Percentiles rank a stretch among this genome's conserved stretches.
These are phyloP conservation scores for Chymomyza caudatula DNA, from an alignment of 2,888 invertebrate species.

Conservation along the genomic window DNA sequence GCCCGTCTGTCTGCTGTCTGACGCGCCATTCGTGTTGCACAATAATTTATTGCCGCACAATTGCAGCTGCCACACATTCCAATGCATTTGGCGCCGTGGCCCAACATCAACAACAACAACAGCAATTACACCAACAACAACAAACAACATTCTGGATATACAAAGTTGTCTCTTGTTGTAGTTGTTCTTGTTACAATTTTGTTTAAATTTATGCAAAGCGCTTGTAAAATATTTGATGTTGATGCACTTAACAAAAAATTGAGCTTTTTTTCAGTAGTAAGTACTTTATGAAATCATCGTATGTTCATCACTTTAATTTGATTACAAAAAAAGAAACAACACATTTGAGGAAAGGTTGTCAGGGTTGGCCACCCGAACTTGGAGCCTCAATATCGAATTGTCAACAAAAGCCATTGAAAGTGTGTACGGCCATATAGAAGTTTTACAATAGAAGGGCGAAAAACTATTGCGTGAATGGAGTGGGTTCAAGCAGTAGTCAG, in stretches of 20 bases:
- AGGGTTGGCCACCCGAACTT: no score
- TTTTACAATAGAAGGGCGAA: no score
- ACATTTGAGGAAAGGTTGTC: no score
- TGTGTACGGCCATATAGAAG: no score
- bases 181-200: no score
- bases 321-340: no score
- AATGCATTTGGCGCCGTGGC: slow-evolving; percentile 51
- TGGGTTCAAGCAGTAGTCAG: no score
- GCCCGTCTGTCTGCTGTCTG: slow-evolving; percentile 41
- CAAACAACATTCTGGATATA: neutral
- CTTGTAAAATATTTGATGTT: neutral
- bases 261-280: neutral
- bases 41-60: slow-evolving; percentile 73
- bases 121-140: neutral
- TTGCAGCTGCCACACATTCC: slow-evolving; percentile 73
- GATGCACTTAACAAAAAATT: neutral
- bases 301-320: neutral
- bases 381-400: no score
- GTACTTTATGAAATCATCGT: neutral
- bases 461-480: no score
- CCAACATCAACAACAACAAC: slow-evolving; percentile 19
- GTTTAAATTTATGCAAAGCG: neutral
- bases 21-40: slow-evolving; percentile 56
- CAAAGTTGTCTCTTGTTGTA: neutral
- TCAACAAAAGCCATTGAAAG: no score